Evolutionary conservation across 2,797 vertebrate species (phyloP).

Genomic region (Phoebastria nigripes): DNA sequence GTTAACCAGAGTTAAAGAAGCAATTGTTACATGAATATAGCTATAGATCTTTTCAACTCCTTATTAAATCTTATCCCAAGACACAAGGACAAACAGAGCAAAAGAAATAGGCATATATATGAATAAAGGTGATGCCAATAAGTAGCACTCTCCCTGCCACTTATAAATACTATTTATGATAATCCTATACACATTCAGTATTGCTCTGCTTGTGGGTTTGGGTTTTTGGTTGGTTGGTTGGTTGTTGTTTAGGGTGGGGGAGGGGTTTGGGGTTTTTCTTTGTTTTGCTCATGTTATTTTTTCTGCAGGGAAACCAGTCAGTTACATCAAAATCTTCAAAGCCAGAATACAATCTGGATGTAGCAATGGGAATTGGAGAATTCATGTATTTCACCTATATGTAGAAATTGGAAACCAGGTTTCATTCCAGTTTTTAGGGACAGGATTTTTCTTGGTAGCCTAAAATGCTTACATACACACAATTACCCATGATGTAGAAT

Average conservation of each 20-base stretch:
- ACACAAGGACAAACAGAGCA: background rate
- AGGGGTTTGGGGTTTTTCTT: fast-evolving
- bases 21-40: background rate
- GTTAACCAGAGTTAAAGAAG: background rate
- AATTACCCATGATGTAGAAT: background rate
- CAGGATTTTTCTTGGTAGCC: background rate
- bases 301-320: background rate
- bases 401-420: background rate
- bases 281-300: background rate
- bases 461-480: background rate
- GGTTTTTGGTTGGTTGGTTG: fast-evolving
- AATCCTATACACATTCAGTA: background rate
- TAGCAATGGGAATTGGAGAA: background rate
- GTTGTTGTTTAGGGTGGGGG: background rate
- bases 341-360: background rate
- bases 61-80: background rate
- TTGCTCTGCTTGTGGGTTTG: background rate
- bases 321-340: background rate
- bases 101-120: background rate
- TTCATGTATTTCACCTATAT: background rate
- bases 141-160: background rate
- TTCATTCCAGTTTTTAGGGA: background rate
- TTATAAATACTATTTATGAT: background rate
- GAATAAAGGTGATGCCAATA: background rate
- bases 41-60: background rate